A percentile compares a stretch with the other conserved stretches of the same genome.
phyloP scores from a whole-genome alignment of 2,113 vertebrate genomes.

The Pseudorectes ferrugineus region DNA sequence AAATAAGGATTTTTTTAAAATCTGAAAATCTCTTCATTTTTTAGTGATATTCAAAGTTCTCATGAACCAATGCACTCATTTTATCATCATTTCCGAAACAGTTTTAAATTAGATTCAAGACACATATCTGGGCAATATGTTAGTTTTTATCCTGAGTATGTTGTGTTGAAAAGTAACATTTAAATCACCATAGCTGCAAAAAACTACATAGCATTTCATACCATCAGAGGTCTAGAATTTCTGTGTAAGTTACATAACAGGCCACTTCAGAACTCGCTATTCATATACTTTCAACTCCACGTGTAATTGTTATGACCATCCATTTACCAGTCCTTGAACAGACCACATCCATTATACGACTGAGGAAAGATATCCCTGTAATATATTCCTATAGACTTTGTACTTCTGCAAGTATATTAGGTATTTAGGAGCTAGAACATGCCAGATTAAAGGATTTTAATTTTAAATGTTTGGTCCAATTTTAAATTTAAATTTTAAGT shows the following conservation, averaged over 20 bases:
- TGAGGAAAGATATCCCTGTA: neutral
- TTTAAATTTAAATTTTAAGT: neutral
- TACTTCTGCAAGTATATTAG: neutral
- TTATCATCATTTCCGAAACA: neutral
- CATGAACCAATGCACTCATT: neutral
- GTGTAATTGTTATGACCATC: neutral
- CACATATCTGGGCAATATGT: neutral
- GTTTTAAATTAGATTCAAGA: neutral
- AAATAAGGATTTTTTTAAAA: neutral
- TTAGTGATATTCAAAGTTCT: neutral
- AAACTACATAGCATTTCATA: neutral
- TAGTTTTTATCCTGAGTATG: fast-evolving
- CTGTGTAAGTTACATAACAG: neutral
- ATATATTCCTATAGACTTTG: neutral
- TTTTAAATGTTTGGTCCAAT: neutral
- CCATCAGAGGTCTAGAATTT: neutral
- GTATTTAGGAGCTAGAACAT: neutral
- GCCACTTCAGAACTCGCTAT: neutral
- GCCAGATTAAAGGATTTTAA: neutral
- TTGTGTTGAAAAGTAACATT: neutral
- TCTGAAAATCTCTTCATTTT: neutral
- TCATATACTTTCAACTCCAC: neutral
- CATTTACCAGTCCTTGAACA: neutral
- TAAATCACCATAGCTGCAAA: neutral
- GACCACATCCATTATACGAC: too few species aligned